Conservation (phyloP, 2,113 vertebrate genomes). For the Corythornis madagascariensis region DNA sequence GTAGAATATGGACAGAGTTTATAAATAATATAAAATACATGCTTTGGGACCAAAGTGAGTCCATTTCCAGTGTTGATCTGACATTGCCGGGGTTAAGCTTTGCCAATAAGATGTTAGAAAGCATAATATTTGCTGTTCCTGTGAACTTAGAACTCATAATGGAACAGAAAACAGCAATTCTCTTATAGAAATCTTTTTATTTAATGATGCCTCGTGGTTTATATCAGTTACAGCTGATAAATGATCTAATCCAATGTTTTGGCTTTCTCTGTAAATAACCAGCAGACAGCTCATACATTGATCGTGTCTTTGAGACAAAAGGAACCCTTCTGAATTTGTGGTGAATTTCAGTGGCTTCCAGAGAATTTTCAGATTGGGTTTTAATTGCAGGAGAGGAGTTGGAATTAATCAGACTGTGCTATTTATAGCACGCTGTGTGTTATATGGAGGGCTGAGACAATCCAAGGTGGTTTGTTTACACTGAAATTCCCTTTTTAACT, state of each 20-base stretch:
- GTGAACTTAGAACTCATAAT: not conserved
- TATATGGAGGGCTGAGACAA: not conserved
- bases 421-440: not conserved
- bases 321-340: not conserved
- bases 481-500: not conserved
- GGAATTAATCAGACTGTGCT: not conserved
- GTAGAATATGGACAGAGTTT: not conserved
- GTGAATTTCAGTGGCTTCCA: not conserved
- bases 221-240: not conserved
- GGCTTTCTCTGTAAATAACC: not conserved
- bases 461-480: not conserved
- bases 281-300: not conserved
- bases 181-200: not conserved
- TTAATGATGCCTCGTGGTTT: not conserved
- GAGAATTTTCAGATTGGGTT: not conserved
- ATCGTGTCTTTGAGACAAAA: not conserved
- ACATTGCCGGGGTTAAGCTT: not conserved
- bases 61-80: not conserved
- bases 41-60: not conserved
- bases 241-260: not conserved
- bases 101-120: not conserved
- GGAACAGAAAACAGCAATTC: not conserved
- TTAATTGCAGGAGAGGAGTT: not conserved
- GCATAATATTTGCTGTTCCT: not conserved
- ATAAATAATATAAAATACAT: not conserved